phyloP scores from a whole-genome alignment of 2,113 vertebrate genomes.

The Pangasianodon hypophthalmus region DNA sequence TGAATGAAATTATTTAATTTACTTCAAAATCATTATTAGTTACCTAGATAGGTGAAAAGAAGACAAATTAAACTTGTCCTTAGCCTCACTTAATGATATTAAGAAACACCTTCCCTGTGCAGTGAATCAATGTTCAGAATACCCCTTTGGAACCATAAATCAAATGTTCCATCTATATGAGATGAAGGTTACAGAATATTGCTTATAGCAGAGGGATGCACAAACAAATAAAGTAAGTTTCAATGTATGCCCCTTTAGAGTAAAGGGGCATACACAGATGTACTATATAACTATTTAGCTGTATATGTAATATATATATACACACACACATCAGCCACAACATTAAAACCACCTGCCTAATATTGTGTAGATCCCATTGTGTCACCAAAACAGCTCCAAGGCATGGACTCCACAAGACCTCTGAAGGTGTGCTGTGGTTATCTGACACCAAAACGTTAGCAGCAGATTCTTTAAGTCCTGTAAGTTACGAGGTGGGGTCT shows the following conservation, averaged over 20 bases:
- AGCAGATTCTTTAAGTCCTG: no score
- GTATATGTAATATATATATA: no score
- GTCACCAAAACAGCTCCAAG: no score
- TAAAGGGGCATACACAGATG: background rate
- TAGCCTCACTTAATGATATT: background rate
- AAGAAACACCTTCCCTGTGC: background rate
- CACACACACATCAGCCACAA: no score
- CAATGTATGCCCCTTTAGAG: no score
- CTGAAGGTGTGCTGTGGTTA: no score
- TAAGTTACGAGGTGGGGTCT: no score
- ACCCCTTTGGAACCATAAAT: slow-evolving; percentile 10
- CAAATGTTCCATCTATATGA: background rate
- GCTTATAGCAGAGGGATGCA: background rate
- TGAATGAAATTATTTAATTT: background rate
- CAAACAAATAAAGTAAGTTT: background rate
- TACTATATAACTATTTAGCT: no score
- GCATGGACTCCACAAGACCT: no score
- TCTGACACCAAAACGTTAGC: no score
- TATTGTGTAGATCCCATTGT: no score
- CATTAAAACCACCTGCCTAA: no score
- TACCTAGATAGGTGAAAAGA: background rate
- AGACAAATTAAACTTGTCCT: background rate
- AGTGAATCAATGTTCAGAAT: background rate
- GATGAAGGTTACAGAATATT: background rate
- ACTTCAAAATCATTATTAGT: slow-evolving; percentile 8